These are phyloP conservation scores for Tridacna crocea DNA, from an alignment of 2,888 invertebrate species.

Conservation along the genomic window DNA sequence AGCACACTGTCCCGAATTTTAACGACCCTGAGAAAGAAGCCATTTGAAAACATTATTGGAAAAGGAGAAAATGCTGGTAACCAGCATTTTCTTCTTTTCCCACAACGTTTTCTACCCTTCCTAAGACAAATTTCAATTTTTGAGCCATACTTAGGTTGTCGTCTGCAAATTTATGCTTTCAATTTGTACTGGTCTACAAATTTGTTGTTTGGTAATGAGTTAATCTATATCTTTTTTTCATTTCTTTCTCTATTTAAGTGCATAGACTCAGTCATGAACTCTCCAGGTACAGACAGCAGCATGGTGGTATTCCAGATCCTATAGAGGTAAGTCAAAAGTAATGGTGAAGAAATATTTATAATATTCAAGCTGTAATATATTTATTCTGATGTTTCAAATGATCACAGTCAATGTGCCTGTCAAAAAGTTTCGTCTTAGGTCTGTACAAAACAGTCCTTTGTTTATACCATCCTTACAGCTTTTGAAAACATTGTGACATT, in stretches of 20 bases:
- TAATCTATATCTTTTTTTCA: not conserved
- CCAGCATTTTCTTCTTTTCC: no score
- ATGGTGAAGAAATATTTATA: not conserved
- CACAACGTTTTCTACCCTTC: no score
- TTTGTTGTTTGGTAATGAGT: no score
- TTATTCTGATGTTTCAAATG: not conserved
- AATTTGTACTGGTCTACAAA: no score
- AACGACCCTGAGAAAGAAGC: not conserved
- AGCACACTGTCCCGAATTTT: no score
- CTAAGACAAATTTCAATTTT: no score
- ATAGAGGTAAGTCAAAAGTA: slow-evolving; percentile 36
- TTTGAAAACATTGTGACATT: not conserved
- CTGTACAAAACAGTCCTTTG: not conserved
- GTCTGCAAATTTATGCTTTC: no score
- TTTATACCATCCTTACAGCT: not conserved
- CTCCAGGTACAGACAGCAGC: slow-evolving; percentile 84
- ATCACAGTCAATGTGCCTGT: not conserved
- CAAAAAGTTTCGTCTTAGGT: not conserved
- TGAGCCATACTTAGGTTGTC: no score
- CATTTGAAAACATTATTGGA: no score
- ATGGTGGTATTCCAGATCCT: slow-evolving; percentile 27
- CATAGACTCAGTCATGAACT: slow-evolving; percentile 67
- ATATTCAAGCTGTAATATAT: not conserved
- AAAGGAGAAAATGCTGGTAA: no score
- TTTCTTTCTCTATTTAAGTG: slow-evolving; percentile 54